Percentiles rank a stretch among this genome's conserved stretches.
These are phyloP conservation scores for Capra hircus DNA, from an alignment of 2,113 vertebrate species.

Conservation along the genomic window DNA sequence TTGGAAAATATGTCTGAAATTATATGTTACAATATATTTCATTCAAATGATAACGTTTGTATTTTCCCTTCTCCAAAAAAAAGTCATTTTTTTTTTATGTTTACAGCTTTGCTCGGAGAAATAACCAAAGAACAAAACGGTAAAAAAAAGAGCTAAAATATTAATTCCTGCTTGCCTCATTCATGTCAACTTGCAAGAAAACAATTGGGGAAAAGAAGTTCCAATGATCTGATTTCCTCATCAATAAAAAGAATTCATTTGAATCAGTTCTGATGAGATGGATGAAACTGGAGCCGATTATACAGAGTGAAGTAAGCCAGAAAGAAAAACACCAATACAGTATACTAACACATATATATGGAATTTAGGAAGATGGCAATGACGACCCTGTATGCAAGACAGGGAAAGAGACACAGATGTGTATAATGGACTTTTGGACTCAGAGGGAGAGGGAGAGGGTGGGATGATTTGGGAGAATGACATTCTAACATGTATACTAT, in stretches of 20 bases:
- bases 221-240: background rate
- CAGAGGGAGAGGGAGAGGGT: no score
- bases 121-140: background rate
- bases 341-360: no score
- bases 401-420: no score
- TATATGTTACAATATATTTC: background rate
- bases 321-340: no score
- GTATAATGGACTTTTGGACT: no score
- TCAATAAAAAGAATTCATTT: background rate
- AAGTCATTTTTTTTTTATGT: background rate
- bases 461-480: no score
- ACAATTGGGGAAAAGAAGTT: background rate
- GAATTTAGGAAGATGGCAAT: no score
- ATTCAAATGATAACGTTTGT: background rate
- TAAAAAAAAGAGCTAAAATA: conserved; percentile 8
- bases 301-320: no score
- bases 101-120: background rate
- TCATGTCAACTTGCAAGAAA: background rate
- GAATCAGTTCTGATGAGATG: no score
- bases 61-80: background rate
- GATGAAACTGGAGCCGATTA: no score
- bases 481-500: no score
- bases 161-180: background rate
- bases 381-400: no score
- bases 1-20: background rate